A percentile compares a stretch with the other conserved stretches of the same genome.
Conservation (phyloP, 2,797 vertebrate species). For the Mus spretus region DNA sequence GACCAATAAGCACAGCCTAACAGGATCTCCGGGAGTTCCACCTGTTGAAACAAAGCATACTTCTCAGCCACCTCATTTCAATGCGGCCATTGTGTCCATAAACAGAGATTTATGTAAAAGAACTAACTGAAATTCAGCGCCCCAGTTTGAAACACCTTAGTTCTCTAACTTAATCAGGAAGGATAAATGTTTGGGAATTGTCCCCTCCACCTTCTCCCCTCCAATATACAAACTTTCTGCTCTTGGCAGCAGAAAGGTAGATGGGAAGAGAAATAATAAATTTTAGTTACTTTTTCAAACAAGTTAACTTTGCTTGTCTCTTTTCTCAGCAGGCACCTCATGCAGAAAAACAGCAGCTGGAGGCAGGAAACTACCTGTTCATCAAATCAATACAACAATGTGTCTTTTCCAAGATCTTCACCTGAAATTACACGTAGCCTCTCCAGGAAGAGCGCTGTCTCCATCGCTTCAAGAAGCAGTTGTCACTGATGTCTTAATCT, state of each 20-base stretch:
- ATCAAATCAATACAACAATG: conserved; percentile 21
- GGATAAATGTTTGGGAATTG: conserved; percentile 34
- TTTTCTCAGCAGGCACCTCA: conserved; percentile 40
- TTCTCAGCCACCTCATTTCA: conserved; percentile 49
- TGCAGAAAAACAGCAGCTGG: conserved; percentile 53
- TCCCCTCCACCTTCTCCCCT: too few relatives aligned
- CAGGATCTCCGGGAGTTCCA: neutral
- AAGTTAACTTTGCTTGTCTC: conserved; percentile 29
- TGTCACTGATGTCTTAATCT: neutral
- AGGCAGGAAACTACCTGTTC: neutral
- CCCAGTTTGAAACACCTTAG: conserved; percentile 8
- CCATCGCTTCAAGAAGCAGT: neutral
- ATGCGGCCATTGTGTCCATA: neutral
- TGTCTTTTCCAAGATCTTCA: neutral
- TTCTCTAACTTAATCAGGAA: conserved; percentile 61
- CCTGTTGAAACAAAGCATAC: neutral
- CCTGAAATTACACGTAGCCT: neutral
- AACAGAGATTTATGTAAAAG: conserved; percentile 67
- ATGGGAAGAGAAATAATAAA: conserved; percentile 45
- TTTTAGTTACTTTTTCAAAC: conserved; percentile 17
- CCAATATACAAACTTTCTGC: conserved; percentile 28
- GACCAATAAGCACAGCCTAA: neutral
- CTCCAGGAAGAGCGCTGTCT: neutral
- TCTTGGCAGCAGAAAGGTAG: conserved; percentile 46
- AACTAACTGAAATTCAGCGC: conserved; percentile 66